Evolutionary conservation across 2,797 vertebrate species (phyloP).

Genomic region (Poecilia gillii): DNA sequence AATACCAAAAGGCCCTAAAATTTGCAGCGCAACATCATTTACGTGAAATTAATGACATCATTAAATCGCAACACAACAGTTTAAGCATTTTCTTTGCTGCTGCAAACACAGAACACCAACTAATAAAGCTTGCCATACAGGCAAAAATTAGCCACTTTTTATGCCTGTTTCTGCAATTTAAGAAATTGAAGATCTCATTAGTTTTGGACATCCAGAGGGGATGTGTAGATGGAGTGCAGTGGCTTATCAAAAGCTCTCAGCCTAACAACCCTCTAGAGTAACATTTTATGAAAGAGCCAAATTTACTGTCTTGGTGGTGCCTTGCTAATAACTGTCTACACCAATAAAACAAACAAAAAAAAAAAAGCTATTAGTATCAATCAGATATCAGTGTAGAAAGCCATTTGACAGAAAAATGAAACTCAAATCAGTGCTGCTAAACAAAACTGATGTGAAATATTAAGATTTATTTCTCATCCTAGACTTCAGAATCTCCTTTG

Average conservation of each 20-base stretch:
- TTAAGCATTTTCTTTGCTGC: not conserved
- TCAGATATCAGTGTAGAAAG: slow-evolving; percentile 57
- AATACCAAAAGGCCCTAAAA: not conserved
- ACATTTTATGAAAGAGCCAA: slow-evolving; percentile 54
- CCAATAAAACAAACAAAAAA: slow-evolving; percentile 34
- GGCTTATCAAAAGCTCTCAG: slow-evolving; percentile 44
- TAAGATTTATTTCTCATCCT: slow-evolving; percentile 57
- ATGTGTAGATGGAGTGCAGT: slow-evolving; percentile 30
- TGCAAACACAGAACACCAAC: not conserved
- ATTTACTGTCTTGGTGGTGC: slow-evolving; percentile 58
- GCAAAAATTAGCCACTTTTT: slow-evolving; percentile 7
- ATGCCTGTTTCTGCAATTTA: not conserved
- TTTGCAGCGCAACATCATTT: not conserved
- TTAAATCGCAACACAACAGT: not conserved
- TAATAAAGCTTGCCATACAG: not conserved
- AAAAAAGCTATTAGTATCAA: slow-evolving; percentile 68
- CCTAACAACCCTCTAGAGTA: slow-evolving; percentile 56
- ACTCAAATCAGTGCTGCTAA: slow-evolving; percentile 61
- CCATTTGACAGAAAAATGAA: slow-evolving; percentile 65
- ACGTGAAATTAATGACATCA: not conserved
- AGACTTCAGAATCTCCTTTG: not conserved
- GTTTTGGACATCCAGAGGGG: slow-evolving; percentile 18
- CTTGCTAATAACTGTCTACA: slow-evolving; percentile 53
- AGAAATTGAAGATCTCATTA: slow-evolving; percentile 35
- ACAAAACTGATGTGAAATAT: slow-evolving; percentile 66